Base-by-base conservation (phyloP, 2,113 vertebrate species). In the Etia nguti region DNA sequence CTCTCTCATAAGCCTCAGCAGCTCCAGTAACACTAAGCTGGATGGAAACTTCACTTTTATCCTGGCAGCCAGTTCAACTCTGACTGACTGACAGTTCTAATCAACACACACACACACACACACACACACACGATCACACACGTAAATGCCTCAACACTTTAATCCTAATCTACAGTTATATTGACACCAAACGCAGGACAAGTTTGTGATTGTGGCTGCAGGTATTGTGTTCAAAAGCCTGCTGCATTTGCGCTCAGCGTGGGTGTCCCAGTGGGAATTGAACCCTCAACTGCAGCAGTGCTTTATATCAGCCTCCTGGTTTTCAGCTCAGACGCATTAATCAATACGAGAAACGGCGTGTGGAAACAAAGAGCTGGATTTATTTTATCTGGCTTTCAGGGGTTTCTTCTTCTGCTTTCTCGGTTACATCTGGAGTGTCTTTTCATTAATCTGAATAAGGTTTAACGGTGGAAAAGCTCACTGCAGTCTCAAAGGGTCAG, bases 1-100 rank as follows among this genome's bases (percentile, higher is more conserved):
- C 83, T 77, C 85, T 89, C 80, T 56, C 41, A 84, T 73, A 86
- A 89, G 89, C 91, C 70, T 79, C 83, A 2, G 81, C 80, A 86
- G 87, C 86, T 88, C 77, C 50, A 24, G 29, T 46, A 84, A 86
- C 86, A 80, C 83, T 50, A 81, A 83, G 65, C 85, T 60, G 54
- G 65, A 60, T 70, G 88, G 90, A 90, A 88, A 91, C 88, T 86
- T 88, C 89, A 55, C 85, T 83, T 54, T 84, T 29, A 24, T 73
- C 38, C 84, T 73, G 68, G 80, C 48, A 56, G 80, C 48, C 79
- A 10, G 60, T 57, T 48, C 57, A 75, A 20, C 88, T 84, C 41
- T 0, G 81, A 89, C 46, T 85, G 91, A 84, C 89, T 80, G 85
- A 81, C 85, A 73, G 22, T 22, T 48, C 0, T 73, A 29, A 26